Percentiles rank a stretch among this genome's conserved stretches.
Conservation (phyloP, 2,113 vertebrate genomes). For the Cephalopterus ornatus region DNA sequence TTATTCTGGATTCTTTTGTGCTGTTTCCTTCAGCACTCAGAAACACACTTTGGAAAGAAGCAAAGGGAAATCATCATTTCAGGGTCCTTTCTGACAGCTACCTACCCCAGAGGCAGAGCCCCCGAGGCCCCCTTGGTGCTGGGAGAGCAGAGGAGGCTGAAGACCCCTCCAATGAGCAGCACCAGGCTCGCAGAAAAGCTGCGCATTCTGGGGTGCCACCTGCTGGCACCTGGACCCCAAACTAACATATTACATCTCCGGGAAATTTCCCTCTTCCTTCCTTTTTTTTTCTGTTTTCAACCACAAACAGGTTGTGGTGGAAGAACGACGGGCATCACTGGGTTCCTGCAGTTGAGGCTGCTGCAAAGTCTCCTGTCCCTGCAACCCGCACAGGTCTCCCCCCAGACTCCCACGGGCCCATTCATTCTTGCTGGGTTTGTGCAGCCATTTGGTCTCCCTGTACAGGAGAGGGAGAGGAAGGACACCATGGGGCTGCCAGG, state of each 20-base stretch:
- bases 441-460: fast-evolving
- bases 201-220: slow-evolving; percentile 34
- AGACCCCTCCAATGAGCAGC: background rate
- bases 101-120: fast-evolving
- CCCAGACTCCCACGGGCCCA: fast-evolving
- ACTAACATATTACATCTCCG: background rate
- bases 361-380: background rate
- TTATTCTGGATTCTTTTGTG: background rate
- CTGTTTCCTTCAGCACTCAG: background rate
- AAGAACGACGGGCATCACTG: fast-evolving
- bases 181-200: background rate
- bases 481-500: fast-evolving
- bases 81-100: no score
- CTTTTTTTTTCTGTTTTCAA: no score
- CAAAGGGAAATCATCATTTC: background rate
- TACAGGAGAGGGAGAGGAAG: background rate
- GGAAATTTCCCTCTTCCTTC: background rate
- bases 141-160: fast-evolving
- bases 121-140: fast-evolving
- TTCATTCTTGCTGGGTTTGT: fast-evolving
- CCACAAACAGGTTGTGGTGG: fast-evolving
- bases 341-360: background rate
- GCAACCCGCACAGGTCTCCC: fast-evolving
- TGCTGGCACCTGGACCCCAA: background rate
- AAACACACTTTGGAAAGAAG: background rate